phyloP scores from a whole-genome alignment of 2,797 vertebrate species.

The Intellagama lesueurii region DNA sequence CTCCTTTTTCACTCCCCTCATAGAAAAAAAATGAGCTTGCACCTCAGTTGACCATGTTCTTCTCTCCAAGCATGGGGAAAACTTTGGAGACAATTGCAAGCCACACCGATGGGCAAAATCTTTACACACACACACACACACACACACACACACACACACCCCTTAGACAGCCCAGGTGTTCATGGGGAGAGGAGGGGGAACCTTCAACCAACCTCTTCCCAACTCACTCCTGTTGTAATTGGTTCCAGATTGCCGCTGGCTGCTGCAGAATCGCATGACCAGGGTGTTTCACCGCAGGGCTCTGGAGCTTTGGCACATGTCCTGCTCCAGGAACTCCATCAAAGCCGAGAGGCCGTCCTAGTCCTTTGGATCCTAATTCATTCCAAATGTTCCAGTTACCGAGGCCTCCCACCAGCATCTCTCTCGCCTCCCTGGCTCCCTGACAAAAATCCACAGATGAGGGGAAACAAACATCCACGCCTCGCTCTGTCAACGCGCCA shows the following conservation, averaged over 20 bases:
- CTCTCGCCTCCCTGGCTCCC: neutral
- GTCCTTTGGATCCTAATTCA: slow-evolving; percentile 34
- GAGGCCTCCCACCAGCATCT: slow-evolving; percentile 33
- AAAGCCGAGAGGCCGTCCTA: slow-evolving; percentile 14
- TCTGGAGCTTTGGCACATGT: slow-evolving; percentile 22
- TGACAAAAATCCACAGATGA: slow-evolving; percentile 28
- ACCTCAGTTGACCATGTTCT: neutral
- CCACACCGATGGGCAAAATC: neutral
- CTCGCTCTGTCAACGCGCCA: neutral
- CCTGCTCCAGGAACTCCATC: slow-evolving; percentile 47
- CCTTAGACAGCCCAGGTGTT: neutral
- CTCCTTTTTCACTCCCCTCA: neutral
- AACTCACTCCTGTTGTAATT: neutral
- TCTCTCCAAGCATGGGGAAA: accelerated
- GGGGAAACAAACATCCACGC: slow-evolving; percentile 6
- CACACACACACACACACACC: no score
- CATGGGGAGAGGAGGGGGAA: neutral
- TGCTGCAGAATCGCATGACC: neutral
- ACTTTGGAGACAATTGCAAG: neutral
- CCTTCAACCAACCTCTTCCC: slow-evolving; percentile 3
- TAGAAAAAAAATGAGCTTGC: neutral
- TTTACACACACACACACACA: no score
- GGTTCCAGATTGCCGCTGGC: neutral
- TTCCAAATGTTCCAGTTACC: slow-evolving; percentile 43
- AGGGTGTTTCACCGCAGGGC: slow-evolving; percentile 15